Conservation (phyloP, 2,113 vertebrate species). For the Aegithalos caudatus region DNA sequence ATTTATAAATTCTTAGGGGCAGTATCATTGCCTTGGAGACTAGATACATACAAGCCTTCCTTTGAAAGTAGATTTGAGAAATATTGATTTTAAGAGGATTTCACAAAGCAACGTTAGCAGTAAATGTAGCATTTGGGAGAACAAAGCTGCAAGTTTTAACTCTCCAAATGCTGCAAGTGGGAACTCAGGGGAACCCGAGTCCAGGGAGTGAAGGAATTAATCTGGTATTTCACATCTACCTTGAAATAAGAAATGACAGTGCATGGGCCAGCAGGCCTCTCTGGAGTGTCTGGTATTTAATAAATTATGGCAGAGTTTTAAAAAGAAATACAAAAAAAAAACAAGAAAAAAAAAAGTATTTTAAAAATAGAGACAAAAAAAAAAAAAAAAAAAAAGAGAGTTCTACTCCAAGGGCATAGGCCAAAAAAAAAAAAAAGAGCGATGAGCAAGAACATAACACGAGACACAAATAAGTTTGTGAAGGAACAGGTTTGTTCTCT, state of each 20-base stretch:
- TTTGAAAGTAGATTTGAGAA: neutral
- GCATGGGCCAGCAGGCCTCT: neutral
- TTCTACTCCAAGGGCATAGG: neutral
- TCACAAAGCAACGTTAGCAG: neutral
- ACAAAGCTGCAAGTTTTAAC: neutral
- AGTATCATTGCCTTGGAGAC: neutral
- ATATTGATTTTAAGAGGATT: neutral
- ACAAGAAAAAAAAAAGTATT: neutral
- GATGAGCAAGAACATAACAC: neutral
- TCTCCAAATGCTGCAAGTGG: neutral
- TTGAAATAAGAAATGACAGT: neutral
- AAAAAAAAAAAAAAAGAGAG: accelerated
- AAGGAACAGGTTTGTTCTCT: neutral
- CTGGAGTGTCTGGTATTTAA: neutral
- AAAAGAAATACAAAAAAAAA: neutral
- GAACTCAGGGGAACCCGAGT: neutral
- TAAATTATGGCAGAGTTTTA: neutral
- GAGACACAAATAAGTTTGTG: neutral
- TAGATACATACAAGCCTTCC: neutral
- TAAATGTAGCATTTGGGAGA: neutral
- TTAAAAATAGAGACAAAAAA: neutral
- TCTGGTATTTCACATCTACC: neutral
- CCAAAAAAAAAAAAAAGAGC: neutral
- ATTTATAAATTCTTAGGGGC: neutral
- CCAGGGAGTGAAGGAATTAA: neutral